Percentiles rank a stretch among this genome's conserved stretches.
Conservation (phyloP, 2,888 invertebrate genomes). For the Lutraria lutraria region DNA sequence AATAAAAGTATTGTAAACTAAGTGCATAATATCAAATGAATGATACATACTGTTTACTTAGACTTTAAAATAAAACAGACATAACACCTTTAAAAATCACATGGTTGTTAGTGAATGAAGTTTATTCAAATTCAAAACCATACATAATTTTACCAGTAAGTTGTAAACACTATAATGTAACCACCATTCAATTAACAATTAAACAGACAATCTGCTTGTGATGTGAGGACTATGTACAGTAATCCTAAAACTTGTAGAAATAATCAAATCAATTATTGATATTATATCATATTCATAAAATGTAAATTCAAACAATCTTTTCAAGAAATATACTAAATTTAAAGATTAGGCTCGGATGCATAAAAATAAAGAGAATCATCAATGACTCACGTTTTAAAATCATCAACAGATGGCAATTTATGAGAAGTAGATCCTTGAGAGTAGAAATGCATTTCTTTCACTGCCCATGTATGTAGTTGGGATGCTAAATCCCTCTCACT, state of each 20-base stretch:
- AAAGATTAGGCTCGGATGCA: background rate
- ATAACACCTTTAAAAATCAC: background rate
- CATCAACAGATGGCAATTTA: slow-evolving; percentile 47
- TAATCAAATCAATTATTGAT: too few relatives aligned
- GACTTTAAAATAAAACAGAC: background rate
- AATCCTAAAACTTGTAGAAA: too few relatives aligned
- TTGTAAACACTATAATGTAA: too few relatives aligned
- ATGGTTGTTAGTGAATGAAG: too few relatives aligned
- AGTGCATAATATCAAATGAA: background rate
- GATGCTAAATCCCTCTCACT: slow-evolving; percentile 39
- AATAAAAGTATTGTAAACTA: background rate
- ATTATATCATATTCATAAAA: too few relatives aligned
- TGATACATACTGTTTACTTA: background rate
- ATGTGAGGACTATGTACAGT: too few relatives aligned
- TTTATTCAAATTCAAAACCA: too few relatives aligned
- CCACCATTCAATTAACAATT: too few relatives aligned
- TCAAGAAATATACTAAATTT: too few relatives aligned
- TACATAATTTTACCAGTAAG: too few relatives aligned
- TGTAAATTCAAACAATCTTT: too few relatives aligned
- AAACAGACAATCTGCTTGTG: too few relatives aligned
- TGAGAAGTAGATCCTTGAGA: slow-evolving; percentile 43
- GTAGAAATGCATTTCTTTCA: slow-evolving; percentile 61
- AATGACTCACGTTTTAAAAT: slow-evolving; percentile 50
- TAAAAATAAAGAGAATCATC: background rate
- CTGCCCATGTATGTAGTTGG: slow-evolving; percentile 49